Percentiles rank a stretch among this genome's conserved stretches.
phyloP scores from a whole-genome alignment of 2,113 vertebrate genomes.

The Oxygymnocypris stewartii region DNA sequence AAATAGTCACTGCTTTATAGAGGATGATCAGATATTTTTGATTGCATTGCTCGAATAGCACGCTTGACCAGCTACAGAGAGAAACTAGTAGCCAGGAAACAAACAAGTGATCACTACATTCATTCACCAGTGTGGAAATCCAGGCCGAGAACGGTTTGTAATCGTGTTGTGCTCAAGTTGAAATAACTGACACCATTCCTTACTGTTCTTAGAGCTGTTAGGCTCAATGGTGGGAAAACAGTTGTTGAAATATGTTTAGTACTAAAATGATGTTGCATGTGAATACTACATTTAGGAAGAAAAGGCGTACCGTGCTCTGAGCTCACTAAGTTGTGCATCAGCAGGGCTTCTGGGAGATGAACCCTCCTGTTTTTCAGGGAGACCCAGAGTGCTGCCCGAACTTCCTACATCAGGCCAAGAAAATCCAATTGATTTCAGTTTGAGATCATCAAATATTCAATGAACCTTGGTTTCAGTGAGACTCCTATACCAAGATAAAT shows the following conservation, averaged over 20 bases:
- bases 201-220: too few relatives aligned
- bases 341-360: slow-evolving; percentile 52
- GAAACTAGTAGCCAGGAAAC: too few relatives aligned
- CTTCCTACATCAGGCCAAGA: slow-evolving; percentile 57
- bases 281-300: neutral
- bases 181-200: too few relatives aligned
- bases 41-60: too few relatives aligned
- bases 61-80: too few relatives aligned
- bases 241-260: neutral
- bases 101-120: too few relatives aligned
- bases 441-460: slow-evolving; percentile 9
- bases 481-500: neutral
- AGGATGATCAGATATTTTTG: too few relatives aligned
- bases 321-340: slow-evolving; percentile 65
- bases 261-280: neutral
- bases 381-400: slow-evolving; percentile 42
- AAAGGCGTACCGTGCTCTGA: slow-evolving; percentile 65
- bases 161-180: too few relatives aligned
- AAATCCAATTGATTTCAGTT: slow-evolving; percentile 23
- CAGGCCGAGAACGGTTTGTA: too few relatives aligned
- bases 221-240: too few relatives aligned
- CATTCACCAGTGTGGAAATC: too few relatives aligned
- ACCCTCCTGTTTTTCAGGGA: slow-evolving; percentile 37
- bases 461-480: neutral
- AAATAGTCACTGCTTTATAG: too few relatives aligned